Evolutionary conservation across 2,888 invertebrate species (phyloP), one percentile per base, ranked within the genome.

Genomic region (Nomada ruficornis): DNA sequence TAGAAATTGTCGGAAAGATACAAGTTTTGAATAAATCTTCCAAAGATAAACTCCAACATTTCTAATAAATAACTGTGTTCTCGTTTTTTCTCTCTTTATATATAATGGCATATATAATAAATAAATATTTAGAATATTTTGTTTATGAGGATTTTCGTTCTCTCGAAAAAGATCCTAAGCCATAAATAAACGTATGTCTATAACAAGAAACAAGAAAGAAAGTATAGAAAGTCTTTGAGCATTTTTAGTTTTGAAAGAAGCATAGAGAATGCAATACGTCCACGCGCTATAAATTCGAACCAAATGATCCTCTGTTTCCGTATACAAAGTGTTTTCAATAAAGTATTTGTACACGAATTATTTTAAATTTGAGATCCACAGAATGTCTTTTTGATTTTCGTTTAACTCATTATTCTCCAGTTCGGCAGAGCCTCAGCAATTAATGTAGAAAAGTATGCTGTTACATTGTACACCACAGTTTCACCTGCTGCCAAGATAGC

Each of bases 401-500:
- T 88, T 93, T 88, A 93, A 90, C 90, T 92, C 93, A 93, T 93
- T 80, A 93, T 90, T 68, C 86, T 91, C 93, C 93, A 93, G 68
- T 93, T 93, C 68, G 93, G 91, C 86, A 93, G 85, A 80, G 90
- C 92, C 70, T 93, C 92, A 26, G 93, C 93, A 77, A 93, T 93
- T 77, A 92, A 86, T 11, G 93, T 93, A 73, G 93, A 92, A 86
- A 93, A 93, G 83, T 93, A 91, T 69, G 92, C 88, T 64, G 93
- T 92, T 47, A 93, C 92, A 81, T 94, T 94, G 84, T 94, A 94
- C 68, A 94, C 92, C 3, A 94, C 86, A 1, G 94, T 94, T 77
- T 94, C 94, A n/a, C 94, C 94, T 9, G 91, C 92, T 50, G 94
- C 93, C 50, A 94, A 86, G 82, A 94, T 91, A 15, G 94, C 94